Conservation (phyloP, 2,888 invertebrate species). For the Thera britannica region DNA sequence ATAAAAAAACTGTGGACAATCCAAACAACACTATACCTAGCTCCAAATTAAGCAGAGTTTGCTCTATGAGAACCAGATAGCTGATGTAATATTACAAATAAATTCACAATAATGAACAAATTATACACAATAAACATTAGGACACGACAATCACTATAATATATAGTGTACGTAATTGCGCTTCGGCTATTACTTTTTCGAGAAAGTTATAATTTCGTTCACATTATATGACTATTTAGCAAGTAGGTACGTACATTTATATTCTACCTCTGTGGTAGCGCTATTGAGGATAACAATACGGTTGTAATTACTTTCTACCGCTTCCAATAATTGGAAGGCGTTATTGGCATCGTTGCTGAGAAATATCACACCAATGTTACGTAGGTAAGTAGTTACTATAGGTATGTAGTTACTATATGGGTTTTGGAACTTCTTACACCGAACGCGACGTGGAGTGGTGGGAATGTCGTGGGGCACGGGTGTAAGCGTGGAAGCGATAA, state of each 20-base stretch:
- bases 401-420: not conserved
- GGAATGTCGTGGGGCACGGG: not conserved
- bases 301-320: constrained; percentile 10
- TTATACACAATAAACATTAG: too few species aligned
- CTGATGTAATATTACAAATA: too few species aligned
- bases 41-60: too few species aligned
- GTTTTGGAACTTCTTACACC: not conserved
- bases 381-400: not conserved
- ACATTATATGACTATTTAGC: not conserved
- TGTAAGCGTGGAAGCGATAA: not conserved
- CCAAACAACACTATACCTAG: too few species aligned
- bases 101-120: too few species aligned
- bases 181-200: too few species aligned
- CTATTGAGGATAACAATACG: constrained; percentile 16
- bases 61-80: too few species aligned
- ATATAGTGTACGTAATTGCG: too few species aligned
- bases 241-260: not conserved
- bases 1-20: too few species aligned
- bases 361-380: not conserved
- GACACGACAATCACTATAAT: too few species aligned
- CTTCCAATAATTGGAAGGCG: constrained; percentile 20
- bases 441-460: not conserved
- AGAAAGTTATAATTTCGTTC: not conserved
- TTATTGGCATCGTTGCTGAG: constrained; percentile 5
- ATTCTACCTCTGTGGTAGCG: constrained; percentile 1